Evolutionary conservation across 2,888 invertebrate genomes (phyloP).

Genomic region (Zhuqinia jingwanae): DNA sequence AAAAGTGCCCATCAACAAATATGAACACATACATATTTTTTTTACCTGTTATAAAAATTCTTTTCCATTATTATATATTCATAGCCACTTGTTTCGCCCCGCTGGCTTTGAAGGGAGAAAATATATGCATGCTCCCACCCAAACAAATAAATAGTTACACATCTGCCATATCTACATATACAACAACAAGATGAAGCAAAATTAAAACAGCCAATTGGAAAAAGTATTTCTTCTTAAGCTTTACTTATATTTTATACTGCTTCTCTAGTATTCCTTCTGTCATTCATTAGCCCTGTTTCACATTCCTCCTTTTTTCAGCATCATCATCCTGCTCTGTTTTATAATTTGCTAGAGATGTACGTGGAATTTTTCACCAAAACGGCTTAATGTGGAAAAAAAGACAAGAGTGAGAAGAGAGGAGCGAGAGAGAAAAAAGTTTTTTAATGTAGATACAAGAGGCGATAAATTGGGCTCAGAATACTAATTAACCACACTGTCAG

Average conservation of each 20-base stretch:
- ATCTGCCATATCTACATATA: conserved; percentile 66
- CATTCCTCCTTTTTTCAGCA: no score
- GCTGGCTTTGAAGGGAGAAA: conserved; percentile 55
- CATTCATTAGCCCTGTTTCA: conserved; percentile 35
- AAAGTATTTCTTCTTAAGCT: not conserved
- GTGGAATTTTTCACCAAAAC: conserved; percentile 5
- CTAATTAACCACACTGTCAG: conserved; percentile 67
- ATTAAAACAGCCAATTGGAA: not conserved
- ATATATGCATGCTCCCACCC: conserved; percentile 23
- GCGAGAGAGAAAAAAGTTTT: not conserved
- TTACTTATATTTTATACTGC: not conserved
- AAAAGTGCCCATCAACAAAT: conserved; percentile 48
- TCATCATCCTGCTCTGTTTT: no score
- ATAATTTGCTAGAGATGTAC: conserved; percentile 1
- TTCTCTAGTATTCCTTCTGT: not conserved
- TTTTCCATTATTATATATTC: conserved; percentile 58
- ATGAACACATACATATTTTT: conserved; percentile 14
- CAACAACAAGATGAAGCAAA: not conserved
- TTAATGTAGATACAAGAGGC: conserved; percentile 37
- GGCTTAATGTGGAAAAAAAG: not conserved
- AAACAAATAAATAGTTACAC: not conserved
- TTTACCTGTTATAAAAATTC: conserved; percentile 38
- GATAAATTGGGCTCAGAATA: conserved; percentile 53
- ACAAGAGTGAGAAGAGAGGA: not conserved
- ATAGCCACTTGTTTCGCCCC: conserved; percentile 63